Percentiles rank a stretch among this genome's conserved stretches.
phyloP scores from a whole-genome alignment of 2,888 invertebrate species.

The Calephelis perditalis region DNA sequence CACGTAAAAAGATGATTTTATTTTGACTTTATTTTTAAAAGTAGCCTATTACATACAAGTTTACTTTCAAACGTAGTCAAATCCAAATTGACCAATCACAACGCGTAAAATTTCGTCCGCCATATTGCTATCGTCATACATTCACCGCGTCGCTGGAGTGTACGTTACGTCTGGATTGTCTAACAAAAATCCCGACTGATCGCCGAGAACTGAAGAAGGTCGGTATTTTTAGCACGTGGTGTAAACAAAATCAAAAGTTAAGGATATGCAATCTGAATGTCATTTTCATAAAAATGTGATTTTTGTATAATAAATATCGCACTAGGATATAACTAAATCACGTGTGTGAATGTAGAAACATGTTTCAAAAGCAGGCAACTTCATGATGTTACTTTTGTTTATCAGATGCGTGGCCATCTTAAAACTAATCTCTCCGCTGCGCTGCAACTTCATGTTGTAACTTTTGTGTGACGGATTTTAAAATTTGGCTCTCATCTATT shows the following conservation, averaged over 20 bases:
- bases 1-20: constrained; percentile 4
- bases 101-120: constrained; percentile 1
- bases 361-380: no score
- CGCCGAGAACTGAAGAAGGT: constrained; percentile 15
- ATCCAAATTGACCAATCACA: constrained; percentile 2
- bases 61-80: constrained; percentile 5
- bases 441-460: no score
- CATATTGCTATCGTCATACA: constrained; percentile 6
- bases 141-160: constrained; percentile 14
- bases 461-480: no score
- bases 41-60: constrained; percentile 2
- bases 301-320: no score
- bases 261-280: no score
- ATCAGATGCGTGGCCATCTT: no score
- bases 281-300: no score
- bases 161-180: constrained; percentile 12
- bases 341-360: no score
- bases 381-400: no score
- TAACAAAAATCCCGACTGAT: constrained; percentile 13
- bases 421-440: no score
- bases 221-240: constrained; percentile 15
- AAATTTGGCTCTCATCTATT: no score
- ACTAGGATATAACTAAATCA: no score
- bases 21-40: constrained; percentile 3
- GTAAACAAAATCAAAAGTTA: constrained; percentile 16